Base-by-base conservation (phyloP, 1,140 invertebrate species). In the Diorhabda sublineata region DNA sequence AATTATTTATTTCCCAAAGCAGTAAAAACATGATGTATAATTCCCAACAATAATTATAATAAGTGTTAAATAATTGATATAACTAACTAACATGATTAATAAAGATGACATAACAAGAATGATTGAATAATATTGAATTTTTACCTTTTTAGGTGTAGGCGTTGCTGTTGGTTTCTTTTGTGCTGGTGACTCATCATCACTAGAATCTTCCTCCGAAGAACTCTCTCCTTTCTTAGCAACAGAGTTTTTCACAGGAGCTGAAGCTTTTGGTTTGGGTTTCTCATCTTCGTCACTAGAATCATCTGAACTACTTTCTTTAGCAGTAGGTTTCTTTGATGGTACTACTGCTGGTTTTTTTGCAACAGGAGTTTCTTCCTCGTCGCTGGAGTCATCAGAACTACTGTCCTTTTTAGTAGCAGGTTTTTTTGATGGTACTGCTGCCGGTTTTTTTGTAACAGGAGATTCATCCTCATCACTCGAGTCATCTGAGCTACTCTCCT, bases 191-290 rank as follows among this genome's bases (percentile, higher is more conserved):
- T 26, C 26, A 26, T 26, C 26, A 26, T 26, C 26, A 60, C 66
- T 68, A 26, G 26, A 26, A 69, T 76, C 74, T 4, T 81, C 78
- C 5, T 78, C 77, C 64, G 74, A 75, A 59, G 73, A 75, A 45
- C 73, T 76, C 42, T 52, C 71, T 41, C 77, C 72, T 64, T 75
- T 66, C 62, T 79, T 79, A 26, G 42, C 6, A 3, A 59, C 58
- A 64, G 0, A 5, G 64, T 71, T 71, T 41, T 11, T 59, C 42
- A 47, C 42, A 62, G 67, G 26, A 26, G 26, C 26, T 26, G 26
- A 26, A 26, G 26, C 26, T 26, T 42, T 26, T 66, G 26, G 59
- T 45, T 71, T 71, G 45, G 58, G 58, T 8, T 41, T 63, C 45
- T 69, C 68, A 43, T 64, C 63, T 57, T 70, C 71, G 42, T 72